These are phyloP conservation scores for Phorcus lineatus DNA, from an alignment of 2,888 invertebrate genomes.

Conservation along the genomic window DNA sequence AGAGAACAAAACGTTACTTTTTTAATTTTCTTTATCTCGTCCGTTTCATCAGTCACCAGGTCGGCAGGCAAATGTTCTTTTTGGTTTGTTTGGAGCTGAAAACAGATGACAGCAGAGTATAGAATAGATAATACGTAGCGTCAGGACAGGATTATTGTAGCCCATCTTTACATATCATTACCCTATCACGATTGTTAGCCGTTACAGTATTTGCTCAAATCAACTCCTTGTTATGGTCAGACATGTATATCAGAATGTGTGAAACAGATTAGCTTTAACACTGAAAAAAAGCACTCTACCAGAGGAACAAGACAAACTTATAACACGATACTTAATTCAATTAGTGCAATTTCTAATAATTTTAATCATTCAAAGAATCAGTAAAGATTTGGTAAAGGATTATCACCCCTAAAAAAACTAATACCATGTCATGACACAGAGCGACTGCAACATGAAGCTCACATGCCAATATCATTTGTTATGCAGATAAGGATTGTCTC, in stretches of 20 bases:
- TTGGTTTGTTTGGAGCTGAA: slow-evolving; percentile 86
- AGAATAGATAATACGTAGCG: not conserved
- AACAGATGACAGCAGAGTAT: slow-evolving; percentile 33
- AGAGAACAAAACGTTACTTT: slow-evolving; percentile 71
- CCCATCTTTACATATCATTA: too few relatives aligned
- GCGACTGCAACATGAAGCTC: not conserved
- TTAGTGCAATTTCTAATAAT: too few relatives aligned
- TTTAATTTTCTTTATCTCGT: slow-evolving; percentile 91
- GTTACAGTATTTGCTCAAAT: not conserved
- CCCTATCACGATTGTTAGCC: too few relatives aligned
- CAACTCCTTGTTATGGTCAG: not conserved
- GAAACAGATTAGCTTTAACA: not conserved
- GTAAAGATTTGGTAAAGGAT: too few relatives aligned
- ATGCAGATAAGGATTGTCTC: too few relatives aligned
- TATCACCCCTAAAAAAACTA: too few relatives aligned
- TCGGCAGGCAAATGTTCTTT: slow-evolving; percentile 81
- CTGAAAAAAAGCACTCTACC: too few relatives aligned
- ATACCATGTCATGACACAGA: not conserved
- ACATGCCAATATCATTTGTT: not conserved
- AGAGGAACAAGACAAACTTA: too few relatives aligned
- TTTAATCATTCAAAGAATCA: too few relatives aligned
- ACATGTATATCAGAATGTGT: not conserved
- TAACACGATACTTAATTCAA: too few relatives aligned
- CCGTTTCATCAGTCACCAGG: slow-evolving; percentile 78
- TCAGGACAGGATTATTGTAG: too few relatives aligned